A percentile compares a stretch with the other conserved stretches of the same genome.
Conservation (phyloP, 2,888 invertebrate genomes). For the Mesoligia furuncula region DNA sequence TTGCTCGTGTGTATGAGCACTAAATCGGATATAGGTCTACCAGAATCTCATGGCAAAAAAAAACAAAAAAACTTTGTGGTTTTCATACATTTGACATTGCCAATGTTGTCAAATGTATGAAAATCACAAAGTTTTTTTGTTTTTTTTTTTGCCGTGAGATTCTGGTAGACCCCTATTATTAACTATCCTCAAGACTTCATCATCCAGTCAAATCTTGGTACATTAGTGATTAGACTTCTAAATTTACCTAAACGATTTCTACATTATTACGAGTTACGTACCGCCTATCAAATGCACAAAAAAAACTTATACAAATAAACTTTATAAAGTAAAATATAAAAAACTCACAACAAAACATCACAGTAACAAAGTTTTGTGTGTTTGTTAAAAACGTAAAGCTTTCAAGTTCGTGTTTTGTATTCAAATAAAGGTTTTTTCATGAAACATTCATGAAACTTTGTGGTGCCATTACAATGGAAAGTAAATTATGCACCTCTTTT, state of each 20-base stretch:
- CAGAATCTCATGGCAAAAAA: too few relatives aligned
- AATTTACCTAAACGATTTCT: background rate
- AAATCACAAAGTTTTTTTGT: too few relatives aligned
- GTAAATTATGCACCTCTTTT: slow-evolving; percentile 39
- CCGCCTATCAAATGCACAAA: background rate
- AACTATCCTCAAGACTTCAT: background rate
- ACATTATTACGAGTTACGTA: background rate
- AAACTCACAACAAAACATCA: slow-evolving; percentile 6
- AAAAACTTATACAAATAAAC: slow-evolving; percentile 2
- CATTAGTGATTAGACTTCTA: background rate
- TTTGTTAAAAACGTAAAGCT: slow-evolving; percentile 39
- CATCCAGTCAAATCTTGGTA: background rate
- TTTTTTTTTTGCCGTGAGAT: too few relatives aligned
- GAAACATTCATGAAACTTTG: slow-evolving; percentile 55
- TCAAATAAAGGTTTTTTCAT: slow-evolving; percentile 53
- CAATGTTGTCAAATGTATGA: too few relatives aligned
- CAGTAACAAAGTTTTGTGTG: slow-evolving; percentile 3
- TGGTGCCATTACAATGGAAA: slow-evolving; percentile 26
- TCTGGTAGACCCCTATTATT: too few relatives aligned
- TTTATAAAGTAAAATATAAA: background rate
- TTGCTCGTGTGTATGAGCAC: too few relatives aligned
- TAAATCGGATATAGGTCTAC: too few relatives aligned
- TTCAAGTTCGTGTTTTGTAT: slow-evolving; percentile 34
- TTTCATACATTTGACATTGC: too few relatives aligned
- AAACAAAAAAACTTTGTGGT: too few relatives aligned